phyloP scores from a whole-genome alignment of 2,113 vertebrate genomes.

The Phrynosoma blainvillii region DNA sequence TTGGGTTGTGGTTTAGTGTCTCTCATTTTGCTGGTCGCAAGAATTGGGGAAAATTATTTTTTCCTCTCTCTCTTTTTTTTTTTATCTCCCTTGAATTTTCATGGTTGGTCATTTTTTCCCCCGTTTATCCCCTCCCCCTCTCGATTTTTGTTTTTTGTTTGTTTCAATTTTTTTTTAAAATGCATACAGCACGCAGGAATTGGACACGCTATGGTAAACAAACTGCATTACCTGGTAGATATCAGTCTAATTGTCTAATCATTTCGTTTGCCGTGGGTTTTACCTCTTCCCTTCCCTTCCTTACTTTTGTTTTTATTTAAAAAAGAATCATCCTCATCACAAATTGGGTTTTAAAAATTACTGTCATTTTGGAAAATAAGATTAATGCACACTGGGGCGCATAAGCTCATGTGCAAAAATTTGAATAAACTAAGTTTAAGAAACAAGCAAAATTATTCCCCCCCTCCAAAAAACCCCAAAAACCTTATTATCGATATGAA shows the following conservation, averaged over 20 bases:
- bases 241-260: slow-evolving; percentile 95
- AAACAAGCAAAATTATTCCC: neutral
- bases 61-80: slow-evolving; percentile 56
- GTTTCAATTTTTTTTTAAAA: slow-evolving; percentile 50
- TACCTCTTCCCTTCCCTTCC: slow-evolving; percentile 64
- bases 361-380: neutral
- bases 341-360: slow-evolving; percentile 25
- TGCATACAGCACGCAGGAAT: slow-evolving; percentile 93
- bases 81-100: slow-evolving; percentile 71
- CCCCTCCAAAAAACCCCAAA: neutral
- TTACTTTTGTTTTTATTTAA: slow-evolving; percentile 34
- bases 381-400: neutral
- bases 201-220: slow-evolving; percentile 99
- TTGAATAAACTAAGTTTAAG: neutral
- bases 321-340: slow-evolving; percentile 19
- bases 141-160: slow-evolving; percentile 62
- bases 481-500: neutral
- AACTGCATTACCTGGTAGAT: slow-evolving; percentile 99
- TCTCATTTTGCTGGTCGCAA: slow-evolving; percentile 51
- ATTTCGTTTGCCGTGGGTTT: slow-evolving; percentile 74
- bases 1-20: slow-evolving; percentile 34
- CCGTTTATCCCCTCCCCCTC: slow-evolving; percentile 67
- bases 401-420: neutral
- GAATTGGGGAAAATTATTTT: slow-evolving; percentile 46
- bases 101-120: slow-evolving; percentile 86